Conservation (phyloP, 2,113 vertebrate genomes). For the Lepisosteus oculatus region DNA sequence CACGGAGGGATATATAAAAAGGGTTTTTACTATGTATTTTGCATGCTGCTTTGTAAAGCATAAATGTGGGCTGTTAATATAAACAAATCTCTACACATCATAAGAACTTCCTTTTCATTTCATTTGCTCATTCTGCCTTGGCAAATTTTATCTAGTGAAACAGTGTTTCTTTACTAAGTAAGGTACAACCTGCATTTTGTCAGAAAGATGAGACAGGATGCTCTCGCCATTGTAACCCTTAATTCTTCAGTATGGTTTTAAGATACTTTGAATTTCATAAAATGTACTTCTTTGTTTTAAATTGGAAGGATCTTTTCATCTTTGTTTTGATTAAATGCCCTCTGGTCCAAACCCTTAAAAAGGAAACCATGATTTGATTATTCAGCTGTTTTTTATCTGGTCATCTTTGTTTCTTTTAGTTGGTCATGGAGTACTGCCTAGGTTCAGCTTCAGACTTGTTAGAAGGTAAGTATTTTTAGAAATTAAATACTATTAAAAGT, state of each 20-base stretch:
- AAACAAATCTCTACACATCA: not conserved
- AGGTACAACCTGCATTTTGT: not conserved
- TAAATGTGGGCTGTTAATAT: slow-evolving; percentile 1
- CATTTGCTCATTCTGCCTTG: not conserved
- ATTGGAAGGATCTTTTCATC: no score
- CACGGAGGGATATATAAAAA: no score
- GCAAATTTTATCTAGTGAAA: not conserved
- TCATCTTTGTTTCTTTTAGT: slow-evolving; percentile 65
- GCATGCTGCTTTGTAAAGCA: slow-evolving; percentile 5
- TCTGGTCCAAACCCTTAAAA: no score
- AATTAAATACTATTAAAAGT: not conserved
- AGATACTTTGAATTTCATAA: no score
- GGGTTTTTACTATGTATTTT: slow-evolving; percentile 1
- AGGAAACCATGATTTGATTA: slow-evolving; percentile 7
- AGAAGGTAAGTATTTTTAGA: slow-evolving; percentile 78
- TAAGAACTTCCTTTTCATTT: not conserved
- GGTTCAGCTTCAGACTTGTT: slow-evolving; percentile 96
- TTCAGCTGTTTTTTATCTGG: not conserved
- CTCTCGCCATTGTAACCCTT: no score
- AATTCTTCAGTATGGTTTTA: no score
- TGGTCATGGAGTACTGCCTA: slow-evolving; percentile 99
- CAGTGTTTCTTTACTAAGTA: slow-evolving; percentile 3
- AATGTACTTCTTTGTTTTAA: no score
- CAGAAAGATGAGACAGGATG: no score
- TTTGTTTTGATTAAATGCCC: no score